Base-by-base conservation (phyloP, 1,140 invertebrate genomes). In the Calliphora vicina region DNA sequence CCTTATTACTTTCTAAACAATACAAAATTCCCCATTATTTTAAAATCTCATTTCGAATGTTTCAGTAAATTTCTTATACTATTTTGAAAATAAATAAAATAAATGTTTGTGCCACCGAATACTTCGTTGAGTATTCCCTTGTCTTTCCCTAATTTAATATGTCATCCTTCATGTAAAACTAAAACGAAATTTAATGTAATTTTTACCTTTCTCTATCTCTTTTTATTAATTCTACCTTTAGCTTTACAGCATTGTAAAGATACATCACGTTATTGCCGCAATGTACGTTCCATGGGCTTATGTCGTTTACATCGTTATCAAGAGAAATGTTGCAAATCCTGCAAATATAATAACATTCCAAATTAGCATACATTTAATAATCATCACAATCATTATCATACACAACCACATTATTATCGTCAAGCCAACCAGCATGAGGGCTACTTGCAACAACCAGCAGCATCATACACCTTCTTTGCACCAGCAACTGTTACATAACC, bases 311-410 rank as follows among this genome's bases (percentile, higher is more conserved):
- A 94, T 86, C 93, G 95, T 50, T 97, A 97, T 90, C 94, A 95
- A 89, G 93, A 94, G 85, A 96, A 96, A 87, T 97, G 96, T 89
- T 97, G 96, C 91, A 93, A 94, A 86, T 95, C 96, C 81, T 97
- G 96, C 88, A 92, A 91, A 84, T 71, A 80, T 71, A 80, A 84
- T 72, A 72, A 26, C 57, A 72, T 82, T 82, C 81, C 57, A 81
- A 82, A 82, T 82, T 71, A 82, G 81, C 80, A 81, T 61, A 81
- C 50, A 61, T 61, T 78, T 78, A 43, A 43, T 45, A 78, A 78
- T 43, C 20, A 78, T 78, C 35, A 78, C 35, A 67, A 67, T 23
- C 20, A 67, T 35, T 1, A 57, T 57, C 15, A 76, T 35, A 26
- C n/a, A 15, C 74, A 57, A 15, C 26, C 2, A 25, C 50, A 83